Percentiles rank a stretch among this genome's conserved stretches.
Evolutionary conservation across 2,888 invertebrate species (phyloP).

Genomic region (Anoplius nigerrimus): DNA sequence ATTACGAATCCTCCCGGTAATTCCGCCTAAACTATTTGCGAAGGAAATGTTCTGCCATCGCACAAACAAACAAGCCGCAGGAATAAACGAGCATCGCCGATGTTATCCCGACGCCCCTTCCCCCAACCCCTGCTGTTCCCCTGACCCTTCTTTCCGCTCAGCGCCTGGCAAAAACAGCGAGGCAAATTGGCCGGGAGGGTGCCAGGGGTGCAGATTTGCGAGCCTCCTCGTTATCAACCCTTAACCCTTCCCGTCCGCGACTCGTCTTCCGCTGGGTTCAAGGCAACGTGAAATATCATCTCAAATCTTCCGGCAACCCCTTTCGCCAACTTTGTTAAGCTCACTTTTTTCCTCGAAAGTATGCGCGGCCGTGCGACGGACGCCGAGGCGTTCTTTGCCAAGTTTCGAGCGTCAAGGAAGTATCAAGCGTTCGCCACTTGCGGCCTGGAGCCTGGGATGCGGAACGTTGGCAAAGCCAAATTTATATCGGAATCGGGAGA

Average conservation of each 20-base stretch:
- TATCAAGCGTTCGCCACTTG: not conserved
- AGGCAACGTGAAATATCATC: too few relatives aligned
- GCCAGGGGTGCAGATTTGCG: too few relatives aligned
- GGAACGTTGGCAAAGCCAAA: not conserved
- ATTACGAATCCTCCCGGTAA: slow-evolving; percentile 58
- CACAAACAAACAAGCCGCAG: slow-evolving; percentile 45
- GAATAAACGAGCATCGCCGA: slow-evolving; percentile 22
- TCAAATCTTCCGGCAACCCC: too few relatives aligned
- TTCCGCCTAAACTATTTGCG: slow-evolving; percentile 57
- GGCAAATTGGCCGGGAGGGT: not conserved
- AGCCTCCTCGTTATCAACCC: not conserved
- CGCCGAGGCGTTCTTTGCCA: too few relatives aligned
- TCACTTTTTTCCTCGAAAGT: too few relatives aligned
- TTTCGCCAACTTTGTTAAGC: not conserved
- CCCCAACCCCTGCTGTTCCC: too few relatives aligned
- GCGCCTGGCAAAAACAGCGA: too few relatives aligned
- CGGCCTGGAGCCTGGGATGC: too few relatives aligned
- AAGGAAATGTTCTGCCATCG: slow-evolving; percentile 35
- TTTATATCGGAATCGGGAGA: slow-evolving; percentile 3
- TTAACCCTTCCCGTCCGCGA: not conserved
- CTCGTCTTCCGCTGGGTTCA: not conserved
- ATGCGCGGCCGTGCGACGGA: too few relatives aligned
- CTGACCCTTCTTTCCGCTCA: not conserved
- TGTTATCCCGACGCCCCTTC: slow-evolving; percentile 2
- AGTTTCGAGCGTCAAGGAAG: not conserved